Evolutionary conservation across 1,140 invertebrate genomes (phyloP), one percentile per base, ranked within the genome.

Genomic region (Armadillidium nasatum): DNA sequence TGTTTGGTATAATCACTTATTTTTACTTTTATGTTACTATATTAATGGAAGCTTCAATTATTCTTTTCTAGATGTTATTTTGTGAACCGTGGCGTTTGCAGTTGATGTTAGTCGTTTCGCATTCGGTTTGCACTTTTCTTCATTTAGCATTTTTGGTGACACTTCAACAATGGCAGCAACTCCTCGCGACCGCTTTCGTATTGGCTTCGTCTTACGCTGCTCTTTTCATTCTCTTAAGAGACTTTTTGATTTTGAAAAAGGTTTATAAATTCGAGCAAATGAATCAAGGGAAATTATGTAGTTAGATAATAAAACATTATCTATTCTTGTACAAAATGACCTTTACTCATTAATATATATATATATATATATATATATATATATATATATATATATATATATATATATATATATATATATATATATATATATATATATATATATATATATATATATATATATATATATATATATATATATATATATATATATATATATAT

Each of bases 191-290:
- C 77, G 89, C 92, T 13, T 86, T 96, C 45, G 86, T 97, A 33
- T 87, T 96, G 10, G 91, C 95, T 82, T 92, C 93, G 70, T 97
- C 96, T 85, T 96, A 96, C 85, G 92, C 94, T 81, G 92, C 94
- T 0, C 87, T 98, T 7, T 97, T 94, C 82, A 96, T 96, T 86
- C 86, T 96, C 72, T 86, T 91, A 6, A 87, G 95, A 73, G 94
- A 97, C 84, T 93, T 92, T 84, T 85, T 96, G 0, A 89, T 97
- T 54, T 90, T 94, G 75, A 91, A 89, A 86, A 91, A 90, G 83
- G 88, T 94, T 7, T 94, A 94, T 82, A 89, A 89, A 82, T 88
- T 90, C 0, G 92, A 94, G 84, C 87, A 88, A 81, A 87, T 89
- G 80, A 88, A 91, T 80, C 89, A 91, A 73, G 88, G 88, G 83